Conservation (phyloP, 2,113 vertebrate species). For the Rhizomys pruinosus region DNA sequence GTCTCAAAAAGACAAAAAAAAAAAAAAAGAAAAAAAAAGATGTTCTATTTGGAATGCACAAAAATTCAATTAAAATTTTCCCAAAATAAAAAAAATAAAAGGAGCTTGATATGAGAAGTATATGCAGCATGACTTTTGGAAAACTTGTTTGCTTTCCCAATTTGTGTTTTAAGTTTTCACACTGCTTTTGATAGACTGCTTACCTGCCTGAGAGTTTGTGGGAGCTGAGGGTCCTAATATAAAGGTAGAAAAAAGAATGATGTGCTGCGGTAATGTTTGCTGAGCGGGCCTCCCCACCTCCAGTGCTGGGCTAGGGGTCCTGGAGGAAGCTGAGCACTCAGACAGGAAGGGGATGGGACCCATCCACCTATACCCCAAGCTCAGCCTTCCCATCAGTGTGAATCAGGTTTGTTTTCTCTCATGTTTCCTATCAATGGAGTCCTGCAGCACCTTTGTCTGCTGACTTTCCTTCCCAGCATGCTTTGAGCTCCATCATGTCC, state of each 20-base stretch:
- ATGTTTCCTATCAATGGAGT: background rate
- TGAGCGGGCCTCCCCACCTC: background rate
- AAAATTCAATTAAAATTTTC: too few relatives aligned
- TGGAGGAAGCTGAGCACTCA: background rate
- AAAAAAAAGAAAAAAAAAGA: too few relatives aligned
- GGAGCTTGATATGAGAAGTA: constrained; percentile 28
- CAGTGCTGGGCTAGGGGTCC: background rate
- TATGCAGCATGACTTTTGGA: constrained; percentile 7
- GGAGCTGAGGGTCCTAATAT: background rate
- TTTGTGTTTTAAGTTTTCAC: constrained; percentile 24
- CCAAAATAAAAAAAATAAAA: too few relatives aligned
- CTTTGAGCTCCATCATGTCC: background rate
- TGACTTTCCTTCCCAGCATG: background rate
- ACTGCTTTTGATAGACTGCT: background rate
- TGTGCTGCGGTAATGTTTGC: background rate
- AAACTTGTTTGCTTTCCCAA: constrained; percentile 8
- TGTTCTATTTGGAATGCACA: too few relatives aligned
- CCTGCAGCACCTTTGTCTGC: background rate
- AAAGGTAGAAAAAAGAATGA: constrained; percentile 7
- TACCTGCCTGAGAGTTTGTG: background rate
- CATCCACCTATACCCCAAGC: too few relatives aligned
- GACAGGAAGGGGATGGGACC: background rate
- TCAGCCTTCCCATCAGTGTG: background rate
- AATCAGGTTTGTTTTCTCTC: constrained; percentile 18
- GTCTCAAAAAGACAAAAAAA: too few relatives aligned